These are phyloP conservation scores for Neuroterus valhalla DNA, from an alignment of 1,140 invertebrate genomes.

Conservation along the genomic window DNA sequence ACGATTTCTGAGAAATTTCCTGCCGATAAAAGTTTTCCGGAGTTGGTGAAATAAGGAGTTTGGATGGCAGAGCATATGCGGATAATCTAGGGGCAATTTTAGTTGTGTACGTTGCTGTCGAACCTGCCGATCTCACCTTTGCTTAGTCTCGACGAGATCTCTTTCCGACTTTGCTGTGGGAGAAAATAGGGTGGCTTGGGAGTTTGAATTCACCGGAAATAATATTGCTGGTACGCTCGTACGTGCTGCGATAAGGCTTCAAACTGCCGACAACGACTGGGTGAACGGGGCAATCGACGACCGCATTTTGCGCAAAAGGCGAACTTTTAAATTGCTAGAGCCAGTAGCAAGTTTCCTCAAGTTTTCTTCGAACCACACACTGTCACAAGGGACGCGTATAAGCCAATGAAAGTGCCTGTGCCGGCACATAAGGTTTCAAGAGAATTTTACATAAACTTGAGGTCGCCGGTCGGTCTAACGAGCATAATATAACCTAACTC, in stretches of 20 bases:
- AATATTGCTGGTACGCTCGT: conserved; percentile 47
- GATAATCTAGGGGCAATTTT: conserved; percentile 22
- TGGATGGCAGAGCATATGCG: too few species aligned
- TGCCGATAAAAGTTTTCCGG: conserved; percentile 4
- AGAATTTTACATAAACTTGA: conserved; percentile 1
- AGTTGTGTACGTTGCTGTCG: not conserved
- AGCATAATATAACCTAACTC: conserved; percentile 9
- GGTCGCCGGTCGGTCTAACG: not conserved
- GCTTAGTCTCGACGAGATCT: conserved; percentile 15
- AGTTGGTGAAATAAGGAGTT: not conserved
- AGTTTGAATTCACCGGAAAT: conserved; percentile 56
- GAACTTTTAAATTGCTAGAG: conserved; percentile 63
- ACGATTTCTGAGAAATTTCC: conserved; percentile 17
- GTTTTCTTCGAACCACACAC: conserved; percentile 11
- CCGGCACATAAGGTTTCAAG: not conserved
- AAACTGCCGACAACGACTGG: not conserved
- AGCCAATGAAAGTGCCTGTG: conserved; percentile 41
- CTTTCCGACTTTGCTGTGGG: not conserved
- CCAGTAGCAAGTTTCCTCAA: conserved; percentile 50
- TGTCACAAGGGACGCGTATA: not conserved
- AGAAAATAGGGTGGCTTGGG: conserved; percentile 40
- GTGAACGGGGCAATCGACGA: too few species aligned
- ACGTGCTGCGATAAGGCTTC: conserved; percentile 54
- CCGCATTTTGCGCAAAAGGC: conserved; percentile 33
- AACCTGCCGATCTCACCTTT: conserved; percentile 15